These are phyloP conservation scores for Trididemnum miniatum DNA, from an alignment of 23 tunicate genomes.

Conservation along the genomic window DNA sequence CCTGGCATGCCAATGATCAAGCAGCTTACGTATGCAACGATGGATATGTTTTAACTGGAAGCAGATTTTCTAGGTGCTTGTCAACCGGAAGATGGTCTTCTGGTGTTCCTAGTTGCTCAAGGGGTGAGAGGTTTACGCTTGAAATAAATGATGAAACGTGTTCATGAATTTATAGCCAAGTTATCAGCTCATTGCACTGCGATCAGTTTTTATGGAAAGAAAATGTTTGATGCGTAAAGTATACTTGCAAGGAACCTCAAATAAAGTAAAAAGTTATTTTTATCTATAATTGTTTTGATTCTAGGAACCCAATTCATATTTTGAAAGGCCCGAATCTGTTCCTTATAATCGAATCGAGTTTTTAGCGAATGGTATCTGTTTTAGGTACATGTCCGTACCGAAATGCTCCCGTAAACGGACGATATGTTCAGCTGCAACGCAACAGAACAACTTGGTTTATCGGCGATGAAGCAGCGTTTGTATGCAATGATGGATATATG, in stretches of 20 bases:
- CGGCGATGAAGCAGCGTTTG: neutral
- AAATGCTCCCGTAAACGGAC: neutral
- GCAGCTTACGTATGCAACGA: neutral
- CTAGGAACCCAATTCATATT: too few relatives aligned
- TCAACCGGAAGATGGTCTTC: constrained; percentile 2
- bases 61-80: neutral
- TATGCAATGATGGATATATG: neutral
- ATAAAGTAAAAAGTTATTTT: too few relatives aligned
- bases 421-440: neutral
- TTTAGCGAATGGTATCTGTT: too few relatives aligned
- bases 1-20: constrained; percentile 1
- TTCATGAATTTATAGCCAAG: too few relatives aligned
- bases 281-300: too few relatives aligned
- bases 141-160: too few relatives aligned
- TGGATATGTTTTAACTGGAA: neutral
- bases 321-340: too few relatives aligned
- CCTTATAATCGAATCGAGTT: too few relatives aligned
- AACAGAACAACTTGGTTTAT: neutral
- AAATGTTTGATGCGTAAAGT: too few relatives aligned
- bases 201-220: too few relatives aligned
- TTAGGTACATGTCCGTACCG: constrained; percentile 6
- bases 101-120: neutral
- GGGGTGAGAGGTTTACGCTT: neutral
- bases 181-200: too few relatives aligned
- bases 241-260: too few relatives aligned